Conservation (phyloP, 2,888 invertebrate species). For the Andrena chrysosceles region DNA sequence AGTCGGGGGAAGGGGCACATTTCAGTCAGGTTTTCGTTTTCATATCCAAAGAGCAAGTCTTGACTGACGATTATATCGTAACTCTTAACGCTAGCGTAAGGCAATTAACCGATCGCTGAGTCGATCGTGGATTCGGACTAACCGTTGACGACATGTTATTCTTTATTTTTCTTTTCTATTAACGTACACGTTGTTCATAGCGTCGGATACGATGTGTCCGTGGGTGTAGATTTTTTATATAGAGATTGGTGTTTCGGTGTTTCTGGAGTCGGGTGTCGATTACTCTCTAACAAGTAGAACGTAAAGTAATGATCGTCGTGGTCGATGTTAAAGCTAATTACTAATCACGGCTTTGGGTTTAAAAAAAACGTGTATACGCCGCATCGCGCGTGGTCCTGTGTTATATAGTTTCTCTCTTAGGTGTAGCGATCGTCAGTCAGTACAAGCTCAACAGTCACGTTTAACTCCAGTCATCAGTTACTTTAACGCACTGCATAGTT, state of each 20-base stretch:
- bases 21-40: constrained; percentile 41
- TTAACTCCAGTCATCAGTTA: constrained; percentile 65
- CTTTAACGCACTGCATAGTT: constrained; percentile 27
- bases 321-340: constrained; percentile 41
- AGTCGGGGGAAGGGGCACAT: constrained; percentile 2
- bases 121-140: constrained; percentile 25
- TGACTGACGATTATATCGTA: constrained; percentile 64
- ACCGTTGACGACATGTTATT: background rate
- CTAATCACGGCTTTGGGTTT: constrained; percentile 35
- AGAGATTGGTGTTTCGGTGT: constrained; percentile 5
- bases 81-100: constrained; percentile 37
- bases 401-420: constrained; percentile 31
- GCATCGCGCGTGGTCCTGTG: constrained; percentile 35
- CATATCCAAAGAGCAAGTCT: constrained; percentile 62
- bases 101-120: constrained; percentile 18
- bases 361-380: constrained; percentile 16
- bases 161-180: constrained; percentile 29
- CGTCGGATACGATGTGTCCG: constrained; percentile 42
- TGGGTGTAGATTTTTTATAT: constrained; percentile 24
- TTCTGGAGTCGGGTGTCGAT: constrained; percentile 20
- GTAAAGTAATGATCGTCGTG: constrained; percentile 13
- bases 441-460: constrained; percentile 69
- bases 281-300: constrained; percentile 36
- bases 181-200: constrained; percentile 34
- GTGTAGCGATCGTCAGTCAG: constrained; percentile 63